A percentile compares a stretch with the other conserved stretches of the same genome.
These are phyloP conservation scores for Anneissia japonica DNA, from an alignment of 35 echinoderm and acorn worm species.

Conservation along the genomic window DNA sequence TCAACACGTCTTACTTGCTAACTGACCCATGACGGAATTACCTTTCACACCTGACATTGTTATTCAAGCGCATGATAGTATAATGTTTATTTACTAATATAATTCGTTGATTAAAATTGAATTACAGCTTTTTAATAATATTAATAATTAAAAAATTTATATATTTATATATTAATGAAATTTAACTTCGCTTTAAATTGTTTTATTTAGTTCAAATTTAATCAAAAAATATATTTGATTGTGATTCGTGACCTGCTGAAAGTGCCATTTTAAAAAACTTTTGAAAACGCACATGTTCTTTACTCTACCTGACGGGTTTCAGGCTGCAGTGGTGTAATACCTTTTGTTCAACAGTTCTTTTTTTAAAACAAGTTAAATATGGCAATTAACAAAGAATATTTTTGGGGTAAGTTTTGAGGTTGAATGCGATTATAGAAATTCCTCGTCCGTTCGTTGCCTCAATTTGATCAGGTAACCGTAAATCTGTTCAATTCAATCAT, in stretches of 20 bases:
- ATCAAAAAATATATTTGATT: not conserved
- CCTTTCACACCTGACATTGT: too few species aligned
- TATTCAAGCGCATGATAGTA: too few species aligned
- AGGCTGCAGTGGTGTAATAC: too few species aligned
- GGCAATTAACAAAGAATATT: not conserved
- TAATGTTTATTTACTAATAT: too few species aligned
- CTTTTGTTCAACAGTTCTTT: too few species aligned
- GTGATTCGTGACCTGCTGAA: not conserved
- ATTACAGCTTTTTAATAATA: too few species aligned
- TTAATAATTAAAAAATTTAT: not conserved
- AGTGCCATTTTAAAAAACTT: not conserved
- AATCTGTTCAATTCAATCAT: too few species aligned
- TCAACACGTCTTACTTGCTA: not conserved
- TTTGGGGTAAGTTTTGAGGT: not conserved
- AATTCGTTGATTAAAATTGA: not conserved
- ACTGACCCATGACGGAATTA: not conserved
- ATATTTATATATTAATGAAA: not conserved
- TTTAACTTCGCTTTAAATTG: not conserved
- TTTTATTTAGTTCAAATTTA: not conserved
- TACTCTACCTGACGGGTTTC: not conserved
- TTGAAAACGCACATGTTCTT: not conserved
- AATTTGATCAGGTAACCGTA: too few species aligned
- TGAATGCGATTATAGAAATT: not conserved
- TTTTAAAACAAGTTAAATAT: not conserved
- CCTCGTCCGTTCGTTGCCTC: too few species aligned